Percentiles rank a stretch among this genome's conserved stretches.
Evolutionary conservation across 2,888 invertebrate species (phyloP).

Genomic region (Ischnus inquisitorius): DNA sequence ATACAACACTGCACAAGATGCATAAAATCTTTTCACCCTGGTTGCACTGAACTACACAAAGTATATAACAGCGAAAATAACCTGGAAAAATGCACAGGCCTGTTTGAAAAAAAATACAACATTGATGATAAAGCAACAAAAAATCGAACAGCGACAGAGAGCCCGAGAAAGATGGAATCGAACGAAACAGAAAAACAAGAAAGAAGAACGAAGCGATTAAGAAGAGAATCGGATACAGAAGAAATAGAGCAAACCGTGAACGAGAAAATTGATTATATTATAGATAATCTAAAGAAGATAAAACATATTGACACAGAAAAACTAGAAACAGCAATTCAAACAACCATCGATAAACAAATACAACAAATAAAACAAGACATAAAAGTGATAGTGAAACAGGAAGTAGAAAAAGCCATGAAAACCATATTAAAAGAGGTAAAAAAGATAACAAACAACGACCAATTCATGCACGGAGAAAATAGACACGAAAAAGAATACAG

Average conservation of each 20-base stretch:
- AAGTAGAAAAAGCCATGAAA: neutral
- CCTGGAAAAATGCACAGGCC: constrained; percentile 1
- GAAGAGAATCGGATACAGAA: neutral
- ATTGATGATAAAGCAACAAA: too few relatives aligned
- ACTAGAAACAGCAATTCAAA: neutral
- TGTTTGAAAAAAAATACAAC: neutral
- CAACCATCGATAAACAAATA: neutral
- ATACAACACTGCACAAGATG: too few relatives aligned
- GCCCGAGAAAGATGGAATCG: neutral
- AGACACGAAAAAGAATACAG: too few relatives aligned
- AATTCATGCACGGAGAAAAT: neutral
- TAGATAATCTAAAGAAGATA: neutral
- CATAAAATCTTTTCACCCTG: neutral
- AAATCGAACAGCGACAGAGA: neutral
- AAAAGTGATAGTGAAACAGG: neutral
- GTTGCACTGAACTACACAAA: constrained; percentile 25
- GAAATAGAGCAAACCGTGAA: neutral
- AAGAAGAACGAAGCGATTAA: neutral
- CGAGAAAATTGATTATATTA: constrained; percentile 7
- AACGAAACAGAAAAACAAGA: neutral
- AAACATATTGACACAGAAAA: neutral
- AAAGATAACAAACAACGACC: neutral
- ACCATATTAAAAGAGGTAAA: neutral
- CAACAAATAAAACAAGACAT: neutral
- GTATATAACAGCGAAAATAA: neutral